Percentiles rank a stretch among this genome's conserved stretches.
Conservation (phyloP, 1,140 invertebrate species). For the Atta colombica region DNA sequence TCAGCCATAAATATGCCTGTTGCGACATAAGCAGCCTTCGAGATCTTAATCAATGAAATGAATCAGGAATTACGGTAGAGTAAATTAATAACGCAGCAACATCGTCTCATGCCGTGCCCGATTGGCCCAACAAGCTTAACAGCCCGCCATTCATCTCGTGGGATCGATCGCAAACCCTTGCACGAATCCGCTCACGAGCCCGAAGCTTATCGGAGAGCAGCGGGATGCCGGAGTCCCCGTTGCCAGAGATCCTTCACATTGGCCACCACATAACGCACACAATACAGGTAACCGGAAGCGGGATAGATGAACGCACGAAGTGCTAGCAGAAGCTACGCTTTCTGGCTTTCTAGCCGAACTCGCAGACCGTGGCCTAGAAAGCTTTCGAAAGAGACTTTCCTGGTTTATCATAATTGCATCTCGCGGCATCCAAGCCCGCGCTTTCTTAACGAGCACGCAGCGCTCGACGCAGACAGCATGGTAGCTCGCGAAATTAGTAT, state of each 20-base stretch:
- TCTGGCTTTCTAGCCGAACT: constrained; percentile 36
- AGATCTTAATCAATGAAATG: constrained; percentile 53
- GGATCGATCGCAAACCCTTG: constrained; percentile 53
- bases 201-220: constrained; percentile 61
- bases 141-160: constrained; percentile 51
- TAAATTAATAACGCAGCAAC: constrained; percentile 56
- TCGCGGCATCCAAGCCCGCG: constrained; percentile 69
- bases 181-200: constrained; percentile 24
- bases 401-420: constrained; percentile 85
- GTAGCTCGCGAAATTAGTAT: constrained; percentile 65
- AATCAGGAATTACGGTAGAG: constrained; percentile 52
- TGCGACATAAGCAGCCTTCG: constrained; percentile 23
- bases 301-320: constrained; percentile 71
- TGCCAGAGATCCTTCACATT: no score
- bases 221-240: background rate
- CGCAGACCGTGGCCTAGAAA: constrained; percentile 63
- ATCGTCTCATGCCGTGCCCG: constrained; percentile 25
- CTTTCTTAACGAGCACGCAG: constrained; percentile 49
- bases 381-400: constrained; percentile 76
- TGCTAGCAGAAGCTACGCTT: constrained; percentile 9
- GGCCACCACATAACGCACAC: constrained; percentile 2
- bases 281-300: constrained; percentile 69
- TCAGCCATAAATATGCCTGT: constrained; percentile 47
- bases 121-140: constrained; percentile 59
- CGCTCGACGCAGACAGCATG: background rate